Base-by-base conservation (phyloP, 2,888 invertebrate genomes). In the Trissonchulus sp. region DNA sequence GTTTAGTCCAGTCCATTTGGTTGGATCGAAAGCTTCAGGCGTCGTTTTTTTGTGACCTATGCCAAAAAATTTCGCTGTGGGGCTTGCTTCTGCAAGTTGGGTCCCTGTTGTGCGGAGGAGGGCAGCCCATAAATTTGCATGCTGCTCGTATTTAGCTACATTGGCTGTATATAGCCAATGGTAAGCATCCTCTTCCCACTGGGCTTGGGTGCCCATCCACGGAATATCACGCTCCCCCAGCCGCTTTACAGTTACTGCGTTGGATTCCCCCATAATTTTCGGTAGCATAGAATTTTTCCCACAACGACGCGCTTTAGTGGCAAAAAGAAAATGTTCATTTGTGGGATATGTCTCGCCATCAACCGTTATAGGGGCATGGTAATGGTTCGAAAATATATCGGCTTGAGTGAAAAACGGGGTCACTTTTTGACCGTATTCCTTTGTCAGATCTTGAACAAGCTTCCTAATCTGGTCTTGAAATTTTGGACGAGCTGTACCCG, bases 281-380 rank as follows among this genome's bases (percentile, higher is more conserved):
- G 8, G 48, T 8, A 48, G 8, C 48, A 8, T 48, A 48, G 8
- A 8, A 8, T 8, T 48, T 48, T 23, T 48, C 23, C 23, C 23
- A 23, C 8, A 8, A 48, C 8, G 8, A 30, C n/a, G 2, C 48
- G 73, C 73, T 60, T 72, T 72, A 23, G 28, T 48, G 28, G 28
- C 30, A 60, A 65, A 33, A 3, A 72, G 73, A 31, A 65, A 72
- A 3, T 72, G 73, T 28, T 72, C 73, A 30, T 38, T 72, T 2
- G 73, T 33, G 2, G 31, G n/a, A 60, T 72, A 72, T 37, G 30
- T 30, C 35, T 63, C 33, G 2, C 30, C 60, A 2, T 60, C 28
- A 31, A 72, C 33, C 31, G 3, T 30, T 28, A 72, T 28, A 28
- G 37, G 15, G 2, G 60, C 38, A 15, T 3, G 3, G 38, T 48